These are phyloP conservation scores for Andricus quercusramuli DNA, from an alignment of 2,888 invertebrate species.

Conservation along the genomic window DNA sequence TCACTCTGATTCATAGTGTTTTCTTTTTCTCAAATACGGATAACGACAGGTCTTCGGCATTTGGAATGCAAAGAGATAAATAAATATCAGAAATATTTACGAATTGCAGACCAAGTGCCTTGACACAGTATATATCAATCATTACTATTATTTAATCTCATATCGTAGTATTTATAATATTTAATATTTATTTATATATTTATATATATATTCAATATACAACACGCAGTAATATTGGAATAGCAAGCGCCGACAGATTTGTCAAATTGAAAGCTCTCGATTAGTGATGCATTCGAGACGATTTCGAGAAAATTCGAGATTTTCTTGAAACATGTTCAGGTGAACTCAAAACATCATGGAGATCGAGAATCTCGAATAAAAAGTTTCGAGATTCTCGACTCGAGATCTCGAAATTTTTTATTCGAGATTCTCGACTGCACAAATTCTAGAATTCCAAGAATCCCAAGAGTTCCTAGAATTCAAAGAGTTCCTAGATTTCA, in stretches of 20 bases:
- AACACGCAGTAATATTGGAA: conserved; percentile 71
- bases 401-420: too few relatives aligned
- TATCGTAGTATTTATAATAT: conserved; percentile 75
- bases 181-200: conserved; percentile 64
- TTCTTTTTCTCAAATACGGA: conserved; percentile 71
- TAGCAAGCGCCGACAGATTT: conserved; percentile 48
- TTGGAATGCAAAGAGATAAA: conserved; percentile 71
- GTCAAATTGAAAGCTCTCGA: too few relatives aligned
- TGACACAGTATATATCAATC: conserved; percentile 71
- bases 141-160: conserved; percentile 71
- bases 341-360: too few relatives aligned
- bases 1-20: conserved; percentile 67
- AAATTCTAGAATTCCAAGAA: too few relatives aligned
- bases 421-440: too few relatives aligned
- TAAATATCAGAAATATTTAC: conserved; percentile 64
- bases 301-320: too few relatives aligned
- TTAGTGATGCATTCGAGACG: too few relatives aligned
- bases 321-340: too few relatives aligned
- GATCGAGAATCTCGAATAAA: too few relatives aligned
- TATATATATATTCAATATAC: conserved; percentile 70
- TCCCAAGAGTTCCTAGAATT: too few relatives aligned
- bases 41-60: conserved; percentile 74
- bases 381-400: too few relatives aligned
- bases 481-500: too few relatives aligned
- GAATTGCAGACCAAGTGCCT: conserved; percentile 73